Conservation (phyloP, 2,888 invertebrate genomes). For the Heliothis peltigera region DNA sequence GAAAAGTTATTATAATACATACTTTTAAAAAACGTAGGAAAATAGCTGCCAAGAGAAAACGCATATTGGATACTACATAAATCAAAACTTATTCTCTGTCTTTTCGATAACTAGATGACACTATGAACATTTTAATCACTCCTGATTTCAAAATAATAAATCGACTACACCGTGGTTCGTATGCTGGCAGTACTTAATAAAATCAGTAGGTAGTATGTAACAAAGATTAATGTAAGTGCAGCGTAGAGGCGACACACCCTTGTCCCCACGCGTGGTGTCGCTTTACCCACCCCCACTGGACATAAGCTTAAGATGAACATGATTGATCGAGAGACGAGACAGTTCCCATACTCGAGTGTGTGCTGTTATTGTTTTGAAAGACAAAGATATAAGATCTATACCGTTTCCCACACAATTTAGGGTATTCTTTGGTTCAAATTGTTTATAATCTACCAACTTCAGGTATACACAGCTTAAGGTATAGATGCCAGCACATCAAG, state of each 20-base stretch:
- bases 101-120: no score
- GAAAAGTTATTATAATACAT: no score
- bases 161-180: not conserved
- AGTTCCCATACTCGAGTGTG: constrained; percentile 10
- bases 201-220: constrained; percentile 10
- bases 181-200: constrained; percentile 22
- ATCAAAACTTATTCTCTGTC: no score
- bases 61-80: no score
- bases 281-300: constrained; percentile 15
- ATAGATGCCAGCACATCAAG: no score
- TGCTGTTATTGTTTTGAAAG: constrained; percentile 5
- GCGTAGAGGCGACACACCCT: constrained; percentile 26
- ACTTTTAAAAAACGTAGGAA: no score
- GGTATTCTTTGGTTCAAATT: no score
- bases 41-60: no score
- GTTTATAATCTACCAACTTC: no score
- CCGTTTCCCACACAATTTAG: not conserved
- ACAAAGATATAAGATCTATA: not conserved
- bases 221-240: constrained; percentile 41
- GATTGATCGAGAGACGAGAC: constrained; percentile 47
- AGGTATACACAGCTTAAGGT: no score
- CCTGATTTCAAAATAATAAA: not conserved
- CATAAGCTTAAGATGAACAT: constrained; percentile 44
- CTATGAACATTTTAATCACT: no score
- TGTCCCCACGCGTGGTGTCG: constrained; percentile 2